Conservation (phyloP, 2,113 vertebrate species). For the Athene cunicularia region DNA sequence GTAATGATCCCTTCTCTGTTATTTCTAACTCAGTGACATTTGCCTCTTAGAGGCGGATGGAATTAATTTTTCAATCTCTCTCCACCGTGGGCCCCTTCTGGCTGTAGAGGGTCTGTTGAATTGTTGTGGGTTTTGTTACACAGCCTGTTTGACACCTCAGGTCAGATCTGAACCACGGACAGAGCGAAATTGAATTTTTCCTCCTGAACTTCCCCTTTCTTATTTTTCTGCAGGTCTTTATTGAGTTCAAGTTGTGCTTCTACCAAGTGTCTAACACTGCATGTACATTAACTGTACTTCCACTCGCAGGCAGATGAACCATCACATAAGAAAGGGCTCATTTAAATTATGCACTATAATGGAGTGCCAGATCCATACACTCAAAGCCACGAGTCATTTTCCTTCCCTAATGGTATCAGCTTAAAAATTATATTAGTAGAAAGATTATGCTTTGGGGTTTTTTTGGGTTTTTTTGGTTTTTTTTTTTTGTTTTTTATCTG, state of each 20-base stretch:
- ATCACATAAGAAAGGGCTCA: neutral
- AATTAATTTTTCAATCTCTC: slow-evolving; percentile 42
- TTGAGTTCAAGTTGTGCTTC: neutral
- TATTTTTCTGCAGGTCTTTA: neutral
- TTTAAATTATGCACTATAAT: neutral
- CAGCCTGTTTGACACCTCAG: neutral
- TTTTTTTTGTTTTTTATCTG: neutral
- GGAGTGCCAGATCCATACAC: neutral
- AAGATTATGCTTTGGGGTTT: neutral
- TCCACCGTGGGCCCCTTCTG: neutral
- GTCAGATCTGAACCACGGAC: neutral
- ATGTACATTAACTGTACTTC: neutral
- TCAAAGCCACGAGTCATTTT: neutral
- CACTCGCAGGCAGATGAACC: neutral
- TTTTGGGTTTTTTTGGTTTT: neutral
- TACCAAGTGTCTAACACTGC: neutral
- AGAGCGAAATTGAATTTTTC: slow-evolving; percentile 35
- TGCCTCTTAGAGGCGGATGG: neutral
- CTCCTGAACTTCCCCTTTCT: neutral
- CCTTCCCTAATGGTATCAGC: neutral
- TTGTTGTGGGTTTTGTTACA: neutral
- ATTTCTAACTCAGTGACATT: slow-evolving; percentile 1
- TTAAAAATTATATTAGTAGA: neutral
- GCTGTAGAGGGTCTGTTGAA: neutral
- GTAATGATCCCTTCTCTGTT: neutral